These are phyloP conservation scores for Sylvia borin DNA, from an alignment of 2,797 vertebrate genomes.

Conservation along the genomic window DNA sequence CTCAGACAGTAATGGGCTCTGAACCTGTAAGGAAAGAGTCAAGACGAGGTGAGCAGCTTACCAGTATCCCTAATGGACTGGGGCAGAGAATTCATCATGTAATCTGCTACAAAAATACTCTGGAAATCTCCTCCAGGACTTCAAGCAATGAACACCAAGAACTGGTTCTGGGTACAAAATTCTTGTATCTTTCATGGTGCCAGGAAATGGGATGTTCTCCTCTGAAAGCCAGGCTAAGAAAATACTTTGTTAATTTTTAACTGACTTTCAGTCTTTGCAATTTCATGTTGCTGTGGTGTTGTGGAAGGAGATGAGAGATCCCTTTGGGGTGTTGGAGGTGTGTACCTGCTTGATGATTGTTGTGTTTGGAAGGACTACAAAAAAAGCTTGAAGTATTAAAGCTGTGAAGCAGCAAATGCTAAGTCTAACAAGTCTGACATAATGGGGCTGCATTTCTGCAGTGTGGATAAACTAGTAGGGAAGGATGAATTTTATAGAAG, in stretches of 20 bases:
- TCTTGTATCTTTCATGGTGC: not conserved
- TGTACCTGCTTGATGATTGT: not conserved
- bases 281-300: not conserved
- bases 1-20: not conserved
- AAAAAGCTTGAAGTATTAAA: not conserved
- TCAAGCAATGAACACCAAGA: not conserved
- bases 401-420: not conserved
- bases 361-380: not conserved
- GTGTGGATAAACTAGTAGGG: not conserved
- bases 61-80: not conserved
- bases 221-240: not conserved
- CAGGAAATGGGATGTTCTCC: not conserved
- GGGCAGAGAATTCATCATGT: not conserved
- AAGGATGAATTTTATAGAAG: not conserved
- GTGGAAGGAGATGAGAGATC: not conserved
- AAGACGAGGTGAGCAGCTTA: not conserved
- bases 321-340: not conserved
- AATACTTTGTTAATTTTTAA: not conserved
- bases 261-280: not conserved
- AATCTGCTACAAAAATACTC: not conserved
- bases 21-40: not conserved
- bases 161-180: not conserved
- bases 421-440: not conserved
- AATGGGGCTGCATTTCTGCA: not conserved
- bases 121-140: not conserved